Conservation (phyloP, 2,113 vertebrate genomes). For the Oceanodroma tethys region DNA sequence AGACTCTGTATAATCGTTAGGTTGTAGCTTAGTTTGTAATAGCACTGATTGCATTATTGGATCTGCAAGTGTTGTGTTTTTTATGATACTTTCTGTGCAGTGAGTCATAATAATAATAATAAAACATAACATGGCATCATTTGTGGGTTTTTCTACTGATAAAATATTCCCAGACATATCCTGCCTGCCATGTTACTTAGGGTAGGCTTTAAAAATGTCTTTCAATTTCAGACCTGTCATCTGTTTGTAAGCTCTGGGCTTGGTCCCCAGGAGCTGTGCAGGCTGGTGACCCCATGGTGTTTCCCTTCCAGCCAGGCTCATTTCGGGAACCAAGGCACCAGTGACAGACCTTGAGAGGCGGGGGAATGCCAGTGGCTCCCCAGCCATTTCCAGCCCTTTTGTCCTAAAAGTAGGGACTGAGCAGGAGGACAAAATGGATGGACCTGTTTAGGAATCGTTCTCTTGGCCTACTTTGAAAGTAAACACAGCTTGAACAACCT, state of each 20-base stretch:
- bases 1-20: background rate
- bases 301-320: background rate
- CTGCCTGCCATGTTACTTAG: background rate
- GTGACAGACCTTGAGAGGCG: accelerated
- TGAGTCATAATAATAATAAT: background rate
- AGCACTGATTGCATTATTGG: background rate
- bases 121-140: background rate
- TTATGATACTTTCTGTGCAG: background rate
- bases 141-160: background rate
- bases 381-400: background rate
- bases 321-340: accelerated
- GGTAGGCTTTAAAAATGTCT: background rate
- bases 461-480: background rate
- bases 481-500: background rate
- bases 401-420: background rate
- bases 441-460: background rate
- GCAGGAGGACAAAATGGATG: background rate
- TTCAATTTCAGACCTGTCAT: background rate
- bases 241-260: background rate
- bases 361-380: background rate
- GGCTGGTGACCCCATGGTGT: background rate
- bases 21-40: background rate
- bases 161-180: background rate
- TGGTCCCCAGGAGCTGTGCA: background rate
- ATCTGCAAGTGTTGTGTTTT: background rate